Evolutionary conservation across 23 tunicate genomes (phyloP), one percentile per base, ranked within the genome.

Genomic region (Botrylloides violaceus): DNA sequence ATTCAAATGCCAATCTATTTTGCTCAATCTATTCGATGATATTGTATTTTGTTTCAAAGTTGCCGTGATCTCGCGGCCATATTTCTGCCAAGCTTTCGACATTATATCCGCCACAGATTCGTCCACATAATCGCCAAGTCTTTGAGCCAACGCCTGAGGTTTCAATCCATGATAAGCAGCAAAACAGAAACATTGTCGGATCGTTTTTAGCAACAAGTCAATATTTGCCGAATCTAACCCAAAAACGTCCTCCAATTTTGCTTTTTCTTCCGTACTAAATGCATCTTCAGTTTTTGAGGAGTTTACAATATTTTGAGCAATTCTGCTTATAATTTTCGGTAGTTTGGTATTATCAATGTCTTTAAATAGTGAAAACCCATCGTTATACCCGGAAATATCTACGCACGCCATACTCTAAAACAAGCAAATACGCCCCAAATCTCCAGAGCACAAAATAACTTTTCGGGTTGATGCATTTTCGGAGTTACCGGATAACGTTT

Each of bases 1-100:
- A 37, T 87, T 87, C 66, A 87, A 75, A 70, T 81, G 81, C 95
- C 95, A 87, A 23, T 71, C 82, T 25, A 87, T 84, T 34, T 71
- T 76, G 5, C 76, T 36, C 58, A 85, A 83, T 61, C 75, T 80
- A 9, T 79, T 79, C 5, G 82, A 66, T 19, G 83, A 72, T 29
- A 85, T 68, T 25, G 94, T 80, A 53, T 85, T 83, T 60, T 85
- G 79, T 59, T 79, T 85, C 22, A 85, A 27, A 66, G 73, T 79
- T 25, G 73, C 73, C 28, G 79, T 55, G 3, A 58, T 68, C 2
- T 73, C 37, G 36, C 77, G 79, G 22, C 84, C 84, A 79, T 75
- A 59, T 24, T 73, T 26, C 31, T 71, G 31, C 94, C 94, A 85
- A 6, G 77, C 71, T 55, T 85, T 47, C 19, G 64, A 75, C 29